Conservation (phyloP, 2,888 invertebrate species). For the Tipula helvola region DNA sequence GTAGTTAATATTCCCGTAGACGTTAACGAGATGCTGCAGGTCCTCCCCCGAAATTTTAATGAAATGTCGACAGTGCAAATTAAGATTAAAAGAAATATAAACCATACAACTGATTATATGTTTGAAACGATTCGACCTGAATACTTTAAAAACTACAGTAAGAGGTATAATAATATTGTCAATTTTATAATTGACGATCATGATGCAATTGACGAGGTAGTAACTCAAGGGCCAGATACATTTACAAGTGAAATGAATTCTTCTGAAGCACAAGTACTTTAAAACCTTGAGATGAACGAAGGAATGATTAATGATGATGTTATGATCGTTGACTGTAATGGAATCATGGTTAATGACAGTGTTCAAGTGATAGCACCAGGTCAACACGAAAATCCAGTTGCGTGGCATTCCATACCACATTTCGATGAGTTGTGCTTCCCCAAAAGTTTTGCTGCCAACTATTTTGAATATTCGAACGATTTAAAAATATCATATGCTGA, state of each 20-base stretch:
- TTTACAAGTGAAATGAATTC: not conserved
- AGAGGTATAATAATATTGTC: not conserved
- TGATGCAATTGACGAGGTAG: too few species aligned
- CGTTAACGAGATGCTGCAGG: constrained; percentile 19
- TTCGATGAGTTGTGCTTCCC: constrained; percentile 21
- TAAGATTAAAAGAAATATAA: constrained; percentile 22
- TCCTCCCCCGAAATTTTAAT: constrained; percentile 20
- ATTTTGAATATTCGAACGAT: too few species aligned
- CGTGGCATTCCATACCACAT: constrained; percentile 18
- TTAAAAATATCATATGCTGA: not conserved
- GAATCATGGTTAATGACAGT: constrained; percentile 6
- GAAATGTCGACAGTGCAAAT: constrained; percentile 21
- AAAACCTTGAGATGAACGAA: not conserved
- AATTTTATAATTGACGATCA: not conserved
- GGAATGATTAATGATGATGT: not conserved
- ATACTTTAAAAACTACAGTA: not conserved
- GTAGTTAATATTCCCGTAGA: constrained; percentile 25
- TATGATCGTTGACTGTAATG: not conserved
- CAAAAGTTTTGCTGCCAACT: too few species aligned
- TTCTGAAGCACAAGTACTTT: not conserved
- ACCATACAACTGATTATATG: constrained; percentile 22
- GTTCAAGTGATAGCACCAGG: constrained; percentile 21
- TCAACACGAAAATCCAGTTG: constrained; percentile 19
- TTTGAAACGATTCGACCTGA: constrained; percentile 22
- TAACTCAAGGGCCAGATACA: too few species aligned